Conservation (phyloP, 2,113 vertebrate genomes). For the Larimichthys polyactis region DNA sequence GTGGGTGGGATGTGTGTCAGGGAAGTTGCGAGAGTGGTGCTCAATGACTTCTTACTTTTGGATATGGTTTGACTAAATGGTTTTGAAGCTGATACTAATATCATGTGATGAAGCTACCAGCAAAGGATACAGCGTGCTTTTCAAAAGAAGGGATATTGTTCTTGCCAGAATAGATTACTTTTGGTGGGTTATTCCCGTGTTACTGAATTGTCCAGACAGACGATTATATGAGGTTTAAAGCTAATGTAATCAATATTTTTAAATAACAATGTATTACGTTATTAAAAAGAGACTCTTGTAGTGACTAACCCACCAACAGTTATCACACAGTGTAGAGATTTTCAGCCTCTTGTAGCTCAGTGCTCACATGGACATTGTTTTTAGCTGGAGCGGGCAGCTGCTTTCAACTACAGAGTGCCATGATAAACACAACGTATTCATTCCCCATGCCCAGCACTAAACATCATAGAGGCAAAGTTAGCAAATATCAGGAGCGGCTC, state of each 20-base stretch:
- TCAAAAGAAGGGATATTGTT: neutral
- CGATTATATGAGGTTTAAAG: neutral
- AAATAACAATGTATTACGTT: neutral
- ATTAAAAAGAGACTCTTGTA: neutral
- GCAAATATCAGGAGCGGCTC: too few relatives aligned
- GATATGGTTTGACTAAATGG: neutral
- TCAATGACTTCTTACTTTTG: neutral
- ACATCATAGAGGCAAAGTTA: too few relatives aligned
- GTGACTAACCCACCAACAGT: neutral
- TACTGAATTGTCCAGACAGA: neutral
- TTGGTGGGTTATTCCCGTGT: neutral
- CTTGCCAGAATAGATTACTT: neutral
- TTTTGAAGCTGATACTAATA: neutral
- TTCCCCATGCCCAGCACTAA: too few relatives aligned
- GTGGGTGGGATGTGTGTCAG: constrained; percentile 30
- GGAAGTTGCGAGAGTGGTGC: neutral
- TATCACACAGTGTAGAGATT: neutral
- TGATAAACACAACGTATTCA: too few relatives aligned
- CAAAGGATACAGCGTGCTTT: neutral
- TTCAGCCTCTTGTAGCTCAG: neutral
- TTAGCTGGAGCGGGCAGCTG: too few relatives aligned
- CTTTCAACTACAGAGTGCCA: too few relatives aligned
- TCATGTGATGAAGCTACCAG: neutral
- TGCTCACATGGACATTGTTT: neutral
- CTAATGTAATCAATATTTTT: neutral